Evolutionary conservation across 2,797 vertebrate species (phyloP).

Genomic region (Pitangus sulphuratus): DNA sequence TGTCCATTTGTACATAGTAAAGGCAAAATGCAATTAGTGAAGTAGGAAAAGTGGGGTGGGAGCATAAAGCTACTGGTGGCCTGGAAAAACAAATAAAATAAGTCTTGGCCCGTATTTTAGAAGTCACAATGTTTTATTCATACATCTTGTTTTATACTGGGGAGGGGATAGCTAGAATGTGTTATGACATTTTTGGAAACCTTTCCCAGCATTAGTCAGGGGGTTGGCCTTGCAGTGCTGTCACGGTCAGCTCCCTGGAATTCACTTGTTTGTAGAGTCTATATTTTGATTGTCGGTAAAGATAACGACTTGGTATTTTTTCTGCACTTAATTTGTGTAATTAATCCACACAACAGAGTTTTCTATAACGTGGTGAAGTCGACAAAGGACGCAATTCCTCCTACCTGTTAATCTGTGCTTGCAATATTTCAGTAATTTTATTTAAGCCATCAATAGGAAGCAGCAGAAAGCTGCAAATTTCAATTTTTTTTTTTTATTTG

Average conservation of each 20-base stretch:
- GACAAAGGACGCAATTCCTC: neutral
- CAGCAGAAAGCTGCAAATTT: slow-evolving; percentile 54
- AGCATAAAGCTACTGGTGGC: slow-evolving; percentile 23
- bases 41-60: slow-evolving; percentile 36
- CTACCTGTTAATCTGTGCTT: slow-evolving; percentile 67
- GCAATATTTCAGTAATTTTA: slow-evolving; percentile 49
- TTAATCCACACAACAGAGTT: slow-evolving; percentile 45
- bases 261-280: slow-evolving; percentile 56
- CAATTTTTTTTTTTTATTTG: neutral
- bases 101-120: slow-evolving; percentile 27
- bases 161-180: slow-evolving; percentile 44
- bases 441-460: slow-evolving; percentile 49
- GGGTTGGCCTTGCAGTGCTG: slow-evolving; percentile 17
- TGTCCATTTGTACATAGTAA: slow-evolving; percentile 75
- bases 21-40: slow-evolving; percentile 64
- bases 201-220: slow-evolving; percentile 54
- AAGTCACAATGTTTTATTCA: slow-evolving; percentile 54
- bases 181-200: slow-evolving; percentile 23
- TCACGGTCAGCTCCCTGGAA: slow-evolving; percentile 35
- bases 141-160: slow-evolving; percentile 38
- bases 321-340: slow-evolving; percentile 67
- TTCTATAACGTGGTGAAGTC: slow-evolving; percentile 31
- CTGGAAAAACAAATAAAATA: neutral
- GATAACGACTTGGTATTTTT: slow-evolving; percentile 60
- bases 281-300: slow-evolving; percentile 65